Evolutionary conservation across 2,113 vertebrate genomes (phyloP).

Genomic region (Vulpes lagopus): DNA sequence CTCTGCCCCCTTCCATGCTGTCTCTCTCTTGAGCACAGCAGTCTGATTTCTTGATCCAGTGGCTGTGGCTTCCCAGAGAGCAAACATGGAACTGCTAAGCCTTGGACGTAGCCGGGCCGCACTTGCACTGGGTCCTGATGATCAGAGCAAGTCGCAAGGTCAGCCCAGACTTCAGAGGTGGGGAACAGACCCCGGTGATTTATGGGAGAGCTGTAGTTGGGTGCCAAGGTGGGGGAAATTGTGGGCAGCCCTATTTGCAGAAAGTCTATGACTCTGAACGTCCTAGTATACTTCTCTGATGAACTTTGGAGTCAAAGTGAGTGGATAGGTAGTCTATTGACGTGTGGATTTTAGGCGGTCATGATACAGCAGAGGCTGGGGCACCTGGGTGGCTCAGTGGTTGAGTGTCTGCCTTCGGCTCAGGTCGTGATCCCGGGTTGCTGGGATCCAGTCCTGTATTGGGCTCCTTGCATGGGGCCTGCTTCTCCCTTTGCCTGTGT

Average conservation of each 20-base stretch:
- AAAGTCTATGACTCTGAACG: background rate
- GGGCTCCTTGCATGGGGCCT: too few relatives aligned
- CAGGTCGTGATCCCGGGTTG: too few relatives aligned
- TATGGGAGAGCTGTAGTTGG: accelerated
- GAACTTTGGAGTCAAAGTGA: background rate
- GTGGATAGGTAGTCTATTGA: background rate
- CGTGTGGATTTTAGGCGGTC: background rate
- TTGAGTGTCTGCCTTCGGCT: too few relatives aligned
- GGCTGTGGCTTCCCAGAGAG: background rate
- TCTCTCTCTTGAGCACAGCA: background rate
- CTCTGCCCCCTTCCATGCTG: too few relatives aligned
- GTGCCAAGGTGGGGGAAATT: background rate
- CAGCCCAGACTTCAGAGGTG: background rate
- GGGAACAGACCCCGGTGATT: background rate
- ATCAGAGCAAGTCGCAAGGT: background rate
- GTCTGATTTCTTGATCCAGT: background rate
- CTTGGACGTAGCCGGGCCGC: background rate
- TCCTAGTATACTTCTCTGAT: background rate
- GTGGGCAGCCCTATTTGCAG: background rate
- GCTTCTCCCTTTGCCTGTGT: too few relatives aligned
- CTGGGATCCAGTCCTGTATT: too few relatives aligned
- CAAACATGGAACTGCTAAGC: background rate
- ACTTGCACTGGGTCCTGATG: background rate
- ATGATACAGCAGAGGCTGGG: background rate
- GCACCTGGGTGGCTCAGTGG: too few relatives aligned